Percentiles rank a stretch among this genome's conserved stretches.
phyloP scores from a whole-genome alignment of 2,888 invertebrate species.

The Ophion costatus region DNA sequence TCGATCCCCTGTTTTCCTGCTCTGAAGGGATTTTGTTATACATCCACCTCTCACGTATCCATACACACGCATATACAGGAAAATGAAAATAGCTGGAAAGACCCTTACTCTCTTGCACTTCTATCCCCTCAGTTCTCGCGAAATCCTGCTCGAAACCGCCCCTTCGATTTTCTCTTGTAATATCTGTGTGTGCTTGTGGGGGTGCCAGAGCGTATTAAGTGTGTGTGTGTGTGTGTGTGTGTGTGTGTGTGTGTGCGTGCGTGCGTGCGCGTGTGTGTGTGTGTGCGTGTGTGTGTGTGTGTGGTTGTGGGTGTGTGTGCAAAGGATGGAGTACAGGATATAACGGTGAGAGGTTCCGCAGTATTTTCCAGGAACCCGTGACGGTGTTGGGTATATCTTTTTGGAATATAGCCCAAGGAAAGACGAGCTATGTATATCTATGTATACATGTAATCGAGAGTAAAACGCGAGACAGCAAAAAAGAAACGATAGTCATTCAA shows the following conservation, averaged over 20 bases:
- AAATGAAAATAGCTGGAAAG: slow-evolving; percentile 31
- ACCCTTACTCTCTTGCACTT: slow-evolving; percentile 16
- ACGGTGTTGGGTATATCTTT: slow-evolving; percentile 70
- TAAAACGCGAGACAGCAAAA: slow-evolving; percentile 51
- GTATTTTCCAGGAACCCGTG: slow-evolving; percentile 72
- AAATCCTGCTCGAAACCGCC: slow-evolving; percentile 34
- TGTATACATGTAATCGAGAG: slow-evolving; percentile 20
- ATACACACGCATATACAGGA: not conserved
- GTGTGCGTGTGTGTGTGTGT: not conserved
- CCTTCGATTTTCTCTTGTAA: slow-evolving; percentile 34
- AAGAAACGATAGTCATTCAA: slow-evolving; percentile 52
- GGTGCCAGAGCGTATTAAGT: not conserved
- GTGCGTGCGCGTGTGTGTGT: not conserved
- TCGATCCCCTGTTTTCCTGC: slow-evolving; percentile 4
- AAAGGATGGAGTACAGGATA: slow-evolving; percentile 11
- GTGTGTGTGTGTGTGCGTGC: not conserved
- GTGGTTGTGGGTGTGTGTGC: not conserved
- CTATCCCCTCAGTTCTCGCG: slow-evolving; percentile 27
- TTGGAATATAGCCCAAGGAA: slow-evolving; percentile 7
- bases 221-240: not conserved
- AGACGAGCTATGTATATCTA: not conserved
- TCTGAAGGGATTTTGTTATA: not conserved
- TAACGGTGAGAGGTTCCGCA: slow-evolving; percentile 25
- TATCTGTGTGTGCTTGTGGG: slow-evolving; percentile 9
- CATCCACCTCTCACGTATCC: not conserved